Evolutionary conservation across 1,140 invertebrate species (phyloP).

Genomic region (Drosophila trapezifrons): DNA sequence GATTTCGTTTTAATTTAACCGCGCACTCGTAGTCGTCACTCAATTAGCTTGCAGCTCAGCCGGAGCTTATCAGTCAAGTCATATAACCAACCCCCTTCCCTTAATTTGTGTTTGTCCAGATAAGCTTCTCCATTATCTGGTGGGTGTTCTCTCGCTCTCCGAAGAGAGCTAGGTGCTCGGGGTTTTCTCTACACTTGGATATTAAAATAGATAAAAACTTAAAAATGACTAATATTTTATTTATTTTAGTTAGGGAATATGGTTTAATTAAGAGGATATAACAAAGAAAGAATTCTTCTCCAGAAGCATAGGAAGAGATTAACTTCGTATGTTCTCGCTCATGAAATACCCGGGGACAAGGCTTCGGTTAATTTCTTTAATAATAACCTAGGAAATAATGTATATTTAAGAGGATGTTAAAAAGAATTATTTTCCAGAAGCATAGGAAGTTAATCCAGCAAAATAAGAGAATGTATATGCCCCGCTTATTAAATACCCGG

Average conservation of each 20-base stretch:
- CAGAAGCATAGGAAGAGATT: no score
- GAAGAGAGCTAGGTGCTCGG: conserved; percentile 3
- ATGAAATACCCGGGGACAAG: not conserved
- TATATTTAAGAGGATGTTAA: no score
- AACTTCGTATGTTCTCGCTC: no score
- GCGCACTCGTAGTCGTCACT: conserved; percentile 57
- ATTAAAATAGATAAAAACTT: no score
- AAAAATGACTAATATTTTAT: no score
- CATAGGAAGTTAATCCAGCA: not conserved
- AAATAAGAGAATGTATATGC: not conserved
- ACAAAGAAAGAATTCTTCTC: no score
- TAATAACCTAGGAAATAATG: not conserved
- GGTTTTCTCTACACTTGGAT: conserved; percentile 1
- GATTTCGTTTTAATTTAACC: conserved; percentile 80
- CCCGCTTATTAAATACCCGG: not conserved
- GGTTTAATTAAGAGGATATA: not conserved
- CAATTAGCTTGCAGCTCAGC: conserved; percentile 66
- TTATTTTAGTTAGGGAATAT: not conserved
- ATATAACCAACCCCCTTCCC: conserved; percentile 58
- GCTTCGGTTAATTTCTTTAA: not conserved
- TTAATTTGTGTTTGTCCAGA: conserved; percentile 29
- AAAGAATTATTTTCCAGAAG: no score
- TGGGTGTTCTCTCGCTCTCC: conserved; percentile 19
- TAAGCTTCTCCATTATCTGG: conserved; percentile 64
- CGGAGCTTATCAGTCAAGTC: conserved; percentile 73